A percentile compares a stretch with the other conserved stretches of the same genome.
These are phyloP conservation scores for Apistogramma diplotaenia DNA, from an alignment of 2,113 vertebrate species.

Conservation along the genomic window DNA sequence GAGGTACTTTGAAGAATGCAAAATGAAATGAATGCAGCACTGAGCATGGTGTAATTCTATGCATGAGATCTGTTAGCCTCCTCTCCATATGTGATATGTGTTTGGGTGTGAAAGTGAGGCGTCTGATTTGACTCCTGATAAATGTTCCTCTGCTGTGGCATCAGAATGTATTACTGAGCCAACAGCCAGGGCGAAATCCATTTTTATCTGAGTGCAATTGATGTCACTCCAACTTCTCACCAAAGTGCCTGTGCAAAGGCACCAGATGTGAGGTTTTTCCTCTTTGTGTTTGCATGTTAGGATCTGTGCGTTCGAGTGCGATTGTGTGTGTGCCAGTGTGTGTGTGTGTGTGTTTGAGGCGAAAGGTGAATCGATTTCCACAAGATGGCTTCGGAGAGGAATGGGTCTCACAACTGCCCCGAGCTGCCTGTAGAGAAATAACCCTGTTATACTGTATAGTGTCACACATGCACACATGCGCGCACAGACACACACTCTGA, in stretches of 20 bases:
- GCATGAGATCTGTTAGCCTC: conserved; percentile 54
- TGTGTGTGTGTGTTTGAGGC: conserved; percentile 40
- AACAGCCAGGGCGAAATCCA: conserved; percentile 61
- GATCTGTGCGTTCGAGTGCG: conserved; percentile 10
- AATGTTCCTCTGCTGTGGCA: conserved; percentile 54
- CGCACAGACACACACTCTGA: conserved; percentile 7
- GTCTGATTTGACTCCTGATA: conserved; percentile 69
- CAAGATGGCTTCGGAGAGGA: conserved; percentile 48
- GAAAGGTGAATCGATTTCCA: conserved; percentile 60
- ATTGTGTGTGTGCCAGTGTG: conserved; percentile 8
- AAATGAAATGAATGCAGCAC: conserved; percentile 36
- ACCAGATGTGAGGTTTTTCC: conserved; percentile 43
- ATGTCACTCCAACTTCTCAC: conserved; percentile 62
- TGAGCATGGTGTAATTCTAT: conserved; percentile 50
- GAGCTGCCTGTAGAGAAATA: conserved; percentile 51
- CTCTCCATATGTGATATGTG: conserved; percentile 47
- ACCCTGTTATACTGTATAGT: conserved; percentile 32
- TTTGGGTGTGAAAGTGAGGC: conserved; percentile 66
- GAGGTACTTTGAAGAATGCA: conserved; percentile 40
- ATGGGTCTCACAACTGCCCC: conserved; percentile 38
- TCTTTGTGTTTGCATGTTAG: not conserved
- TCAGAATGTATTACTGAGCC: conserved; percentile 64
- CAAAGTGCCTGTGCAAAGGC: conserved; percentile 40
- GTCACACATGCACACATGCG: conserved; percentile 1
- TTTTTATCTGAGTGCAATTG: conserved; percentile 68